Conservation (phyloP, 2,888 invertebrate species). For the Argyresthia albistria region DNA sequence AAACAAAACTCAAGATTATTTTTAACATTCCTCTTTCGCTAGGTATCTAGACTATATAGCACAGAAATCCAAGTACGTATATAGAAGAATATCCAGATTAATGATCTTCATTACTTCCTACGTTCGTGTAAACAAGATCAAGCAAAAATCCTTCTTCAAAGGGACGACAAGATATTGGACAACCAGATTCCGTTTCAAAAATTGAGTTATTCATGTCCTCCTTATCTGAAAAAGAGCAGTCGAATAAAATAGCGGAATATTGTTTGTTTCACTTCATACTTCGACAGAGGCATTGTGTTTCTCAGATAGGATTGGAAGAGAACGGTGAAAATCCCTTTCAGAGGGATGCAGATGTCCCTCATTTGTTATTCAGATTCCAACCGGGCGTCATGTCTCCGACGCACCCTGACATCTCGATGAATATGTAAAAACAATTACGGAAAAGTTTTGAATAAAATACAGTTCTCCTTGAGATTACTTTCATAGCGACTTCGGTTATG, state of each 20-base stretch:
- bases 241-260: constrained; percentile 4
- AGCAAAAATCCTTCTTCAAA: too few relatives aligned
- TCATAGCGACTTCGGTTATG: not conserved
- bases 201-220: not conserved
- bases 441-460: constrained; percentile 43
- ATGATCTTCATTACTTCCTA: too few relatives aligned
- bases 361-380: constrained; percentile 68
- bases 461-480: constrained; percentile 4
- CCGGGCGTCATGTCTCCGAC: constrained; percentile 53
- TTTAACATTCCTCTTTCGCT: too few relatives aligned
- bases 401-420: constrained; percentile 60
- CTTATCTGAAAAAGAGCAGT: constrained; percentile 3
- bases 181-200: not conserved
- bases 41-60: too few relatives aligned
- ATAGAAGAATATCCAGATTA: too few relatives aligned
- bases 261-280: constrained; percentile 20
- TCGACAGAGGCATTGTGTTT: constrained; percentile 27
- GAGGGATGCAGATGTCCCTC: constrained; percentile 57
- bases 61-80: too few relatives aligned
- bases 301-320: constrained; percentile 33
- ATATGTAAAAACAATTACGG: constrained; percentile 68
- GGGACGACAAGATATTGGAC: too few relatives aligned
- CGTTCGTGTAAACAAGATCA: too few relatives aligned
- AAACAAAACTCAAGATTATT: too few relatives aligned
- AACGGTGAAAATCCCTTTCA: constrained; percentile 30